phyloP scores from a whole-genome alignment of 2,888 invertebrate genomes.

The Boloria selene region DNA sequence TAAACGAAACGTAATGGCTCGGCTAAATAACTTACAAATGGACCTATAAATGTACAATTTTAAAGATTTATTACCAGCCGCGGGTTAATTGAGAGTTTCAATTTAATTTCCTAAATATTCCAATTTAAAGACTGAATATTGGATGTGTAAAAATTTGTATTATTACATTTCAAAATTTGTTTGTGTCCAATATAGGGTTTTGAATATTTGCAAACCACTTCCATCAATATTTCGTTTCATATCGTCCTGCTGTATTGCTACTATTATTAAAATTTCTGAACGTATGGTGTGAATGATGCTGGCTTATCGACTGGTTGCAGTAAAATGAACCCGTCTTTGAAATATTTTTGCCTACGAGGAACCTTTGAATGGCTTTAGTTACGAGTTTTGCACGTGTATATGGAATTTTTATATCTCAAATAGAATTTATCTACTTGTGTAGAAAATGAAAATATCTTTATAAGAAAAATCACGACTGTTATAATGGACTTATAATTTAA shows the following conservation, averaged over 20 bases:
- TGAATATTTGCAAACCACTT: constrained; percentile 10
- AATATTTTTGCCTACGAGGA: constrained; percentile 9
- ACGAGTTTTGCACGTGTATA: background rate
- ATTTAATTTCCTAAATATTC: constrained; percentile 18
- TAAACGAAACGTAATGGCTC: constrained; percentile 19
- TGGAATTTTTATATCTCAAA: too few species aligned
- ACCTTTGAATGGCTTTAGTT: background rate
- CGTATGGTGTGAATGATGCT: constrained; percentile 7
- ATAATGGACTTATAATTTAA: too few species aligned
- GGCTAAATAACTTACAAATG: constrained; percentile 20
- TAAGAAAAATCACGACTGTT: too few species aligned
- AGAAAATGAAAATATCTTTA: too few species aligned
- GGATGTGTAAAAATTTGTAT: background rate
- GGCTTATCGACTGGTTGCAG: constrained; percentile 16
- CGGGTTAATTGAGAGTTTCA: constrained; percentile 11
- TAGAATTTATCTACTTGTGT: too few species aligned
- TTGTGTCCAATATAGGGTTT: background rate
- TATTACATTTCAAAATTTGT: background rate
- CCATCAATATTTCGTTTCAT: background rate
- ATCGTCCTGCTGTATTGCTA: background rate
- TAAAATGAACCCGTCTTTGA: constrained; percentile 14
- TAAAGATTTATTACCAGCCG: constrained; percentile 5
- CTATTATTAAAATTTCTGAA: constrained; percentile 9
- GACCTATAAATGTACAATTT: constrained; percentile 19
- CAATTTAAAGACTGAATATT: background rate